A percentile compares a stretch with the other conserved stretches of the same genome.
phyloP scores from a whole-genome alignment of 2,888 invertebrate genomes.

The Ischnus inquisitorius region DNA sequence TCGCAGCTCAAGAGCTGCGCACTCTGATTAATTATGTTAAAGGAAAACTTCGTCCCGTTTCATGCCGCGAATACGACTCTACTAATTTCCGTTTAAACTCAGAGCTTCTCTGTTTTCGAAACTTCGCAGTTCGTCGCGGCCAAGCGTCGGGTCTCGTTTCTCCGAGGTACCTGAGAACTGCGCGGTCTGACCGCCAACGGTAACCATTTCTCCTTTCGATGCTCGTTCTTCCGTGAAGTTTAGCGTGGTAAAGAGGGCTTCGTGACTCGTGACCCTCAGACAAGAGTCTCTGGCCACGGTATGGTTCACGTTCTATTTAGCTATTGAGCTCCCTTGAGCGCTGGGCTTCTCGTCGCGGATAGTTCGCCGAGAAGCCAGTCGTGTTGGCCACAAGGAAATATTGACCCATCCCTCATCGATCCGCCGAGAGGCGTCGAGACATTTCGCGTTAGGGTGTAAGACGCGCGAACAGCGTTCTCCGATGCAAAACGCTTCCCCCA shows the following conservation, averaged over 20 bases:
- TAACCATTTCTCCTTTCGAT: constrained; percentile 33
- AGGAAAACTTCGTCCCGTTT: neutral
- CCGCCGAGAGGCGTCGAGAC: constrained; percentile 43
- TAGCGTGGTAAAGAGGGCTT: constrained; percentile 37
- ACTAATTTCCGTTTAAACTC: neutral
- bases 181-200: constrained; percentile 38
- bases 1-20: neutral
- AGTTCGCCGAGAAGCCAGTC: constrained; percentile 61
- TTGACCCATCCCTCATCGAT: constrained; percentile 67
- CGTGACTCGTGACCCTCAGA: constrained; percentile 50
- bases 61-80: neutral
- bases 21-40: neutral
- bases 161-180: neutral
- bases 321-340: constrained; percentile 25
- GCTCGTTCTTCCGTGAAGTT: constrained; percentile 44
- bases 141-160: neutral
- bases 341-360: constrained; percentile 51
- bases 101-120: neutral
- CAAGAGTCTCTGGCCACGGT: constrained; percentile 13
- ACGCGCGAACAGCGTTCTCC: constrained; percentile 22
- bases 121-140: neutral
- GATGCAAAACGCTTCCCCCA: neutral
- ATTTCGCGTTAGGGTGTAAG: constrained; percentile 58
- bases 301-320: constrained; percentile 16
- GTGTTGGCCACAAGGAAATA: constrained; percentile 63